Base-by-base conservation (phyloP, 2,888 invertebrate genomes). In the Stratiomys singularior region DNA sequence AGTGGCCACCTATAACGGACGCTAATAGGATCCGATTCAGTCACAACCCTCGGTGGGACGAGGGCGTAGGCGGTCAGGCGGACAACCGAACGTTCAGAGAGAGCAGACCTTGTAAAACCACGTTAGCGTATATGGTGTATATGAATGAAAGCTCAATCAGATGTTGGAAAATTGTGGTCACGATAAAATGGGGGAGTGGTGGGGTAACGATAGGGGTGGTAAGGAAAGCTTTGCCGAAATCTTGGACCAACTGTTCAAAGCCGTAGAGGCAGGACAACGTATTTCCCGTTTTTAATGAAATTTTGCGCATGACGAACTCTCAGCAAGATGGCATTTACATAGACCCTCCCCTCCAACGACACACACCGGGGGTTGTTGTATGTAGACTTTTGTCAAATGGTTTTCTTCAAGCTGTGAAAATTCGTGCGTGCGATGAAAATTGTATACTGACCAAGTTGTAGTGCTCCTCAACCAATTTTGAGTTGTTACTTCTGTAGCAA, bases 241-340 rank as follows among this genome's bases (percentile, higher is more conserved):
- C 37, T 37, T 37, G 37, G 9, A 37, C 37, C 37, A 37, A 37
- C 37, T 37, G 37, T 37, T 5, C 3, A 9, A 5, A 5, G 37
- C 3, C 9, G 37, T 3, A 5, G 5, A 37, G 44, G 47, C 9
- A 25, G 56, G 69, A 52, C 7, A 52, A 15, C 23, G 28, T 23
- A 76, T 64, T 64, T 76, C 52, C 76, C 52, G 47, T 72, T 72
- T 63, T 46, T 77, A 79, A 79, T 78, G 56, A 76, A 78, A 79
- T 79, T 79, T 76, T 79, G 79, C 79, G 79, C 79, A 79, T 79
- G 79, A 77, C 78, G 66, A 25, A 66, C 25, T 71, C 77, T 63
- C 21, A n/a, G 37, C 52, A 27, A 71, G 63, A 27, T 37, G 28
- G 25, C 28, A 52, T 18, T 15, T 15, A 15, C 18, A 11, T 25